Evolutionary conservation across 2,888 invertebrate species (phyloP), one percentile per base, ranked within the genome.

Genomic region (Leucophora obtusa): DNA sequence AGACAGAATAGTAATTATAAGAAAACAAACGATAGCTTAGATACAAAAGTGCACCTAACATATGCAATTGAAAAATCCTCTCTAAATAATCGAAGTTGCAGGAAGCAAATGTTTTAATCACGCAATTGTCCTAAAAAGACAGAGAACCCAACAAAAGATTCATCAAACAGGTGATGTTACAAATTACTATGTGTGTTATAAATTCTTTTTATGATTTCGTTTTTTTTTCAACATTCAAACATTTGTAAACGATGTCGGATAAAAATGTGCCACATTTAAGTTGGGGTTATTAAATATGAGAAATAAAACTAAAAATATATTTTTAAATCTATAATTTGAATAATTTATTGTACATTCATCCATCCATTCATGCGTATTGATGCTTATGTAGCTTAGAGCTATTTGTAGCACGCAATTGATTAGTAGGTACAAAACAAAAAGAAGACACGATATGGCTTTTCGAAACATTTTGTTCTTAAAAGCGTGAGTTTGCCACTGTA

Each of bases 41-140:
- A 4, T 7, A 28, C 28, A 28, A 21, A 3, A 21, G 21, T 21
- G 21, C 6, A 28, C 28, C 28, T 7, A 28, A 28, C 28, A 28
- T 28, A 28, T 28, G 28, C 6, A 28, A 28, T 3, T 28, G 28
- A 28, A 28, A 3, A 28, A 7, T 28, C 5, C 28, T 28, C 28
- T 28, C 28, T 28, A 28, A 28, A 28, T 28, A 28, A 28, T 28
- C 7, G 28, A 28, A 28, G 69, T 63, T 70, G 86, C 87, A 87
- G 87, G 87, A 87, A 87, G 84, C 87, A 87, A 87, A 87, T 87
- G 87, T 84, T 86, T 84, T 85, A 84, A 87, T 87, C 87, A 87
- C 87, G 87, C 87, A 84, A 87, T 50, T 28, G 11, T 43, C 14
- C 33, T 33, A 38, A 50, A 35, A 28, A 56, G 33, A 17, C 18